These are phyloP conservation scores for Uria aalge DNA, from an alignment of 2,113 vertebrate genomes.

Conservation along the genomic window DNA sequence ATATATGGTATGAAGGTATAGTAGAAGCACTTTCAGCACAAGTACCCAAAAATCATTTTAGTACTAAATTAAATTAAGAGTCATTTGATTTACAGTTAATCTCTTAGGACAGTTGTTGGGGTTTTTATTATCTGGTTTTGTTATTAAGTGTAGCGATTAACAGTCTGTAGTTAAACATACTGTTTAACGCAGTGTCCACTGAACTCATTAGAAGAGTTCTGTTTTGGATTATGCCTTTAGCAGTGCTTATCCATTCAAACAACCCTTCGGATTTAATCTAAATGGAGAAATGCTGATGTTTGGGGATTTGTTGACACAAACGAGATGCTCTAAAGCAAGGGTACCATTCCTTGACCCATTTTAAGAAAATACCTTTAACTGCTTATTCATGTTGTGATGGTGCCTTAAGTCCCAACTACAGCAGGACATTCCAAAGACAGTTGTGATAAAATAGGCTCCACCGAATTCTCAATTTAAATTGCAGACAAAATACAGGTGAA, in stretches of 20 bases:
- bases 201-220: slow-evolving; percentile 43
- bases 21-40: not conserved
- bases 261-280: not conserved
- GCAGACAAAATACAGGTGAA: not conserved
- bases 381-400: not conserved
- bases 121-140: slow-evolving; percentile 4
- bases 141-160: not conserved
- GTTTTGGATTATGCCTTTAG: slow-evolving; percentile 50
- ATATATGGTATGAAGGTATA: not conserved
- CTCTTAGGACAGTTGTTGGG: not conserved
- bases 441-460: not conserved
- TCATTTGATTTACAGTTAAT: slow-evolving; percentile 7
- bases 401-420: not conserved
- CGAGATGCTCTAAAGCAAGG: not conserved
- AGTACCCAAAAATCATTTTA: not conserved
- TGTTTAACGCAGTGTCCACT: not conserved
- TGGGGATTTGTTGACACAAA: not conserved
- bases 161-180: not conserved
- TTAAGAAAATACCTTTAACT: not conserved
- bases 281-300: slow-evolving; percentile 7
- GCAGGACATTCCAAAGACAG: not conserved
- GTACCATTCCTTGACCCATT: not conserved
- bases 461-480: not conserved
- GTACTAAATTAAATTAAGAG: not conserved
- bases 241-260: slow-evolving; percentile 12